Conservation (phyloP, 1,140 invertebrate genomes). For the Hylaeus volcanicus region DNA sequence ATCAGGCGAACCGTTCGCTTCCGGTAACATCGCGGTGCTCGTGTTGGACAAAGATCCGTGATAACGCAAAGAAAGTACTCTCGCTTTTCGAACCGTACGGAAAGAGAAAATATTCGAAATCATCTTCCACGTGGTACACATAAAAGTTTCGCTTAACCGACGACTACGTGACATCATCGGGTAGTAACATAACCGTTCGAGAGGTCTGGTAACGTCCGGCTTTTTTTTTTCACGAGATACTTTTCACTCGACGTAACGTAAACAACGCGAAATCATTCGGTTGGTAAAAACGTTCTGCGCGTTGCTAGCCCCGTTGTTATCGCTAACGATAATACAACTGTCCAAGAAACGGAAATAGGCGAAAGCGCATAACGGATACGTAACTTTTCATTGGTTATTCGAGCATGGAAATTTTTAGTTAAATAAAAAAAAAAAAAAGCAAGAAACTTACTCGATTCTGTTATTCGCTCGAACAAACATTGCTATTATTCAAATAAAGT, state of each 20-base stretch:
- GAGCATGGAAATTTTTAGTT: too few relatives aligned
- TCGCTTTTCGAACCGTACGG: not conserved
- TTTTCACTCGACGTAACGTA: constrained; percentile 17
- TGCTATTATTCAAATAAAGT: too few relatives aligned
- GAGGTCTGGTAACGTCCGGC: too few relatives aligned
- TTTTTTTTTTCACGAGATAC: constrained; percentile 1
- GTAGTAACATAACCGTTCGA: not conserved
- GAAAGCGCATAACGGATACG: too few relatives aligned
- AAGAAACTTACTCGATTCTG: too few relatives aligned
- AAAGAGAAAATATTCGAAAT: constrained; percentile 6
- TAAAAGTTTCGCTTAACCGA: not conserved
- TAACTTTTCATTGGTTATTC: too few relatives aligned
- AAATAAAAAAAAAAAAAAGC: too few relatives aligned
- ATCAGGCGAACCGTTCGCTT: not conserved
- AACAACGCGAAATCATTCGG: constrained; percentile 15
- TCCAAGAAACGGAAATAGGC: not conserved
- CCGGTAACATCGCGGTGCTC: not conserved
- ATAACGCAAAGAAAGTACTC: not conserved
- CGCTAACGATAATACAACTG: constrained; percentile 14
- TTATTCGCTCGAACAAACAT: too few relatives aligned
- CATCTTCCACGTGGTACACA: not conserved
- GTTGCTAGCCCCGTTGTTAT: constrained; percentile 15
- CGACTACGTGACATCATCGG: not conserved
- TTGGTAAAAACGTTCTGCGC: not conserved
- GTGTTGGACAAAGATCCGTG: not conserved